Conservation (phyloP, 2,113 vertebrate genomes). For the Tonatia bakeri region DNA sequence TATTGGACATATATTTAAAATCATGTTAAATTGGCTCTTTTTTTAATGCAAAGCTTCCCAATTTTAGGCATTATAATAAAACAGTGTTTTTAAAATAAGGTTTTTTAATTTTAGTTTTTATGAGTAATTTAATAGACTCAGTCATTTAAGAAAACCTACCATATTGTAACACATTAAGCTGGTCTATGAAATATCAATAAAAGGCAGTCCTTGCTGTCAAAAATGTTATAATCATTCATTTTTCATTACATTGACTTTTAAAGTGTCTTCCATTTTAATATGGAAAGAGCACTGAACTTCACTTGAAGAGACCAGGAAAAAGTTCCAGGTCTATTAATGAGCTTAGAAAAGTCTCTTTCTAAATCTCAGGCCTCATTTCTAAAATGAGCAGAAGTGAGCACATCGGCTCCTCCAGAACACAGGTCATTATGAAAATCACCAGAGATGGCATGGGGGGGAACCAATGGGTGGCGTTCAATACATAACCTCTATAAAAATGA, state of each 20-base stretch:
- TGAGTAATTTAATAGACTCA: neutral
- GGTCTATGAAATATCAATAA: neutral
- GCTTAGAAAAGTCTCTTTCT: neutral
- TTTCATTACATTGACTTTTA: slow-evolving; percentile 5
- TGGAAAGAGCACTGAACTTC: neutral
- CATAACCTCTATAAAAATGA: neutral
- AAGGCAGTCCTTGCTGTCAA: neutral
- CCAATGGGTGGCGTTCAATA: neutral
- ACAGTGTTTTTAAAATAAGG: neutral
- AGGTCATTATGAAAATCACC: neutral
- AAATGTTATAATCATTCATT: neutral
- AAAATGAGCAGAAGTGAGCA: slow-evolving; percentile 15
- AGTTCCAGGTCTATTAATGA: neutral
- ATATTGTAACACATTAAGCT: neutral
- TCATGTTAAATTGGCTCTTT: neutral
- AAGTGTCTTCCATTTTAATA: neutral
- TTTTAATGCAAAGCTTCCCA: neutral
- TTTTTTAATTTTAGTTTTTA: slow-evolving; percentile 23
- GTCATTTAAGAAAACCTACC: slow-evolving; percentile 1
- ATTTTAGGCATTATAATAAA: neutral
- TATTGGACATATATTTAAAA: slow-evolving; percentile 29
- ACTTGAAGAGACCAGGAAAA: neutral
- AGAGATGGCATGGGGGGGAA: neutral
- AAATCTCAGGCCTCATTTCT: neutral
- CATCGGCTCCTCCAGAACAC: neutral